Evolutionary conservation across 2,797 vertebrate species (phyloP).

Genomic region (Manis crassicaudata): DNA sequence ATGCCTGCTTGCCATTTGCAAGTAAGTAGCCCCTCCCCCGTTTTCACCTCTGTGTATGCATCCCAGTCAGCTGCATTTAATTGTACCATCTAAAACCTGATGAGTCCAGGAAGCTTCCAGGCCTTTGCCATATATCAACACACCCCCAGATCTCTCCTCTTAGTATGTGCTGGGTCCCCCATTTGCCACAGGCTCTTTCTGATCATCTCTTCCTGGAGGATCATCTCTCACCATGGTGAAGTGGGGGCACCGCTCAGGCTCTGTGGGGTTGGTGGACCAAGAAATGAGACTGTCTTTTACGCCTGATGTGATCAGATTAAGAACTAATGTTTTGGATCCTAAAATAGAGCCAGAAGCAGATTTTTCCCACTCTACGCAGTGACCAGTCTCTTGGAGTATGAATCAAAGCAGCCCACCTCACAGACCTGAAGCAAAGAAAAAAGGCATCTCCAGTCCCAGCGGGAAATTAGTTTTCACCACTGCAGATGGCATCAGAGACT

Average conservation of each 20-base stretch:
- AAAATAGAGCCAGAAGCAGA: neutral
- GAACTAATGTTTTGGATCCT: neutral
- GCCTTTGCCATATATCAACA: neutral
- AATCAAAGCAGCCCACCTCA: neutral
- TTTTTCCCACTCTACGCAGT: neutral
- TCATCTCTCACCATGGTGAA: neutral
- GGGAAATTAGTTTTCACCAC: neutral
- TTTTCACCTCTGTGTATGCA: neutral
- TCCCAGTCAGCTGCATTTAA: neutral
- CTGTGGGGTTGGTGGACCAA: neutral
- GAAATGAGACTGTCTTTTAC: neutral
- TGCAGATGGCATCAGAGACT: neutral
- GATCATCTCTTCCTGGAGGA: neutral
- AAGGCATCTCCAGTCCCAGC: neutral
- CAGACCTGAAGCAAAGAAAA: neutral
- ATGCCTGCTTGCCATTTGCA: constrained; percentile 96
- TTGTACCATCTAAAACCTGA: neutral
- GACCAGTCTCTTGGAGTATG: neutral
- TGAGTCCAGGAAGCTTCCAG: neutral
- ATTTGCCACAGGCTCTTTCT: neutral
- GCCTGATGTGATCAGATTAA: neutral
- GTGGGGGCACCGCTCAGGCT: neutral
- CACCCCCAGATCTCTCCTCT: neutral
- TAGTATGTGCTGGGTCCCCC: neutral
- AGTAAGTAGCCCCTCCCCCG: constrained; percentile 85